phyloP scores from a whole-genome alignment of 2,888 invertebrate genomes.

The Sesia apiformis region DNA sequence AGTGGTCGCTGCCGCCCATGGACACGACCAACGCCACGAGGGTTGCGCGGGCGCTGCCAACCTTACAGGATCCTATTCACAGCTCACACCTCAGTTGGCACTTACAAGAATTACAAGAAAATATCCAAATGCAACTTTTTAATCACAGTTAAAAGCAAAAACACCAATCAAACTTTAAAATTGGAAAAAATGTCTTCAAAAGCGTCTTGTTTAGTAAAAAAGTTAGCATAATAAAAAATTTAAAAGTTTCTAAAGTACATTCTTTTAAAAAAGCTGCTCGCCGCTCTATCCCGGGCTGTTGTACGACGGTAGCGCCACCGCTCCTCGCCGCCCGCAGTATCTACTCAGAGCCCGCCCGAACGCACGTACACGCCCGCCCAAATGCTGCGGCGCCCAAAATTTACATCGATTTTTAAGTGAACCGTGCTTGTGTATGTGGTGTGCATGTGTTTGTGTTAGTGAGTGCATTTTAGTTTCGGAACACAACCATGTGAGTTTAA shows the following conservation, averaged over 20 bases:
- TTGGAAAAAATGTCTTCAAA: too few species aligned
- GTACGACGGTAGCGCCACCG: background rate
- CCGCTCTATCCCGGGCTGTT: slow-evolving; percentile 4
- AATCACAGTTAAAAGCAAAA: too few species aligned
- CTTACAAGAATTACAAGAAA: too few species aligned
- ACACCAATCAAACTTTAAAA: too few species aligned
- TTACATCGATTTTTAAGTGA: slow-evolving; percentile 9
- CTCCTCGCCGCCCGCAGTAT: background rate
- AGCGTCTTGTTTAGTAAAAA: background rate
- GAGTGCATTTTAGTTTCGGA: background rate
- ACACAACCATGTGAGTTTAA: background rate
- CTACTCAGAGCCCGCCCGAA: background rate
- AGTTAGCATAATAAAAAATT: background rate
- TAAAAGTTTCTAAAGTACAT: background rate
- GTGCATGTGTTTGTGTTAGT: slow-evolving; percentile 5
- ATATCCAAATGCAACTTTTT: too few species aligned
- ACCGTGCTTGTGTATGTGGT: slow-evolving; percentile 3
- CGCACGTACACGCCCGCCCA: background rate
- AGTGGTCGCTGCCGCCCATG: too few species aligned
- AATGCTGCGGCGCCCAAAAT: background rate
- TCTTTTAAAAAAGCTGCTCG: slow-evolving; percentile 4
- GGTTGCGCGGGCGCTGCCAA: too few species aligned
- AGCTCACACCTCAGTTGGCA: too few species aligned
- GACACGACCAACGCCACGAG: too few species aligned
- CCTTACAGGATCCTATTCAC: too few species aligned